Conservation (phyloP, 1,140 invertebrate species). For the Diorhabda elongata region DNA sequence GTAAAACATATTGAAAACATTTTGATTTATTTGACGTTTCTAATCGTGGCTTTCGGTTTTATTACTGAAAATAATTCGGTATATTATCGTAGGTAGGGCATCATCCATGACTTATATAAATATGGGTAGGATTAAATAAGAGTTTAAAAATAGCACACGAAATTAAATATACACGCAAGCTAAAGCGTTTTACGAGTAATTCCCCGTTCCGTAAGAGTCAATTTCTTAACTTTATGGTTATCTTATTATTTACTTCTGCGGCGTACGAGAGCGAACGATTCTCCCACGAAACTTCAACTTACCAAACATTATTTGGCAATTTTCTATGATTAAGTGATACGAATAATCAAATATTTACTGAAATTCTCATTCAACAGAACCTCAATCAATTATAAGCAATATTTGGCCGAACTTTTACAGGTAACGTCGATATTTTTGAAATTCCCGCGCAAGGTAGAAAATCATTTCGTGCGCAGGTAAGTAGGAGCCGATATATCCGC, state of each 20-base stretch:
- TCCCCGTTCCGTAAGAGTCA: slow-evolving; percentile 23
- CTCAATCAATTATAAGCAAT: no score
- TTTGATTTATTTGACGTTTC: slow-evolving; percentile 1
- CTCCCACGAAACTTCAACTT: no score
- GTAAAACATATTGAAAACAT: background rate
- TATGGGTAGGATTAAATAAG: slow-evolving; percentile 21
- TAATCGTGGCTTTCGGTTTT: background rate
- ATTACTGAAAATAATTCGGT: background rate
- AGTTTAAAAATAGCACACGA: slow-evolving; percentile 12
- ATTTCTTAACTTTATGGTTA: slow-evolving; percentile 22
- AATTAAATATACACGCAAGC: slow-evolving; percentile 30
- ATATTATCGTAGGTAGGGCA: slow-evolving; percentile 16
- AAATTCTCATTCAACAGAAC: no score
- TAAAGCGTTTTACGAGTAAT: background rate
- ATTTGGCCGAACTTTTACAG: no score
- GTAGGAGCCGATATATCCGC: no score
- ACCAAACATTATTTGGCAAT: no score
- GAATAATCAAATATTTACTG: no score
- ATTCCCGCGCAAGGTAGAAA: no score
- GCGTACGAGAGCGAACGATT: no score
- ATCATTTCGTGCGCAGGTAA: no score
- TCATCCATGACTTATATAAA: slow-evolving; percentile 25
- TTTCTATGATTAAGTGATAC: no score
- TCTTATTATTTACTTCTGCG: background rate
- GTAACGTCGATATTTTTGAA: no score